Evolutionary conservation across 2,113 vertebrate genomes (phyloP).

Genomic region (Syngnathus floridae): DNA sequence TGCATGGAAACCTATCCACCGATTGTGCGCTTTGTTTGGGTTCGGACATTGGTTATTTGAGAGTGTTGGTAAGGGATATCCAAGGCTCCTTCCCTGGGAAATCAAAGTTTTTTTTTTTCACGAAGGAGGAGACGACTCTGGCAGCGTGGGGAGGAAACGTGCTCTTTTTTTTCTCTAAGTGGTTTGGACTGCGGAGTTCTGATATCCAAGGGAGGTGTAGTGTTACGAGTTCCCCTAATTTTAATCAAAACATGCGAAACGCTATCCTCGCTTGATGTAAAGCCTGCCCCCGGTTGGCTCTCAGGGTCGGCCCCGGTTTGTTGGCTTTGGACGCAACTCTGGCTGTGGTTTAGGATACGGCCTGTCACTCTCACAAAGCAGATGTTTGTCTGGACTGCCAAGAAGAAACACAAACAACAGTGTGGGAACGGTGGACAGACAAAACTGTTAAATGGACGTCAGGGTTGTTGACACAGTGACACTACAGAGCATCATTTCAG

Average conservation of each 20-base stretch:
- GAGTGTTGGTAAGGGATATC: conserved; percentile 38
- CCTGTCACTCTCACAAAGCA: conserved; percentile 91
- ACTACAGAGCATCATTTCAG: background rate
- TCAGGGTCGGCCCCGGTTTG: conserved; percentile 88
- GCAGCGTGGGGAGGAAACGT: conserved; percentile 61
- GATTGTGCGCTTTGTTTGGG: conserved; percentile 63
- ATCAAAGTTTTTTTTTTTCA: conserved; percentile 3
- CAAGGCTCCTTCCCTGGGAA: conserved; percentile 10
- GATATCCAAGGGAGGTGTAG: conserved; percentile 91
- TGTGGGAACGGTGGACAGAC: conserved; percentile 73
- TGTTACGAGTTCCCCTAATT: conserved; percentile 98
- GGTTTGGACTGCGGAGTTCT: conserved; percentile 88
- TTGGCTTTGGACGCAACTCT: conserved; percentile 92
- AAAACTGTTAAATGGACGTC: conserved; percentile 18
- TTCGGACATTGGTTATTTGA: conserved; percentile 55
- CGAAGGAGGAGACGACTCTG: conserved; percentile 27
- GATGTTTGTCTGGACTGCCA: conserved; percentile 98
- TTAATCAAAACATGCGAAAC: conserved; percentile 99
- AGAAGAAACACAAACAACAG: conserved; percentile 99
- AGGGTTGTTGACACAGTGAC: conserved; percentile 8
- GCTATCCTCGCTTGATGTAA: conserved; percentile 93
- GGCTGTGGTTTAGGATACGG: conserved; percentile 93
- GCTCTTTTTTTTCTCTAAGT: conserved; percentile 63
- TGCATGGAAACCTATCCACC: conserved; percentile 58
- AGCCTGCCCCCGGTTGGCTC: conserved; percentile 86